A percentile compares a stretch with the other conserved stretches of the same genome.
Evolutionary conservation across 2,888 invertebrate species (phyloP).

Genomic region (Automeris io): DNA sequence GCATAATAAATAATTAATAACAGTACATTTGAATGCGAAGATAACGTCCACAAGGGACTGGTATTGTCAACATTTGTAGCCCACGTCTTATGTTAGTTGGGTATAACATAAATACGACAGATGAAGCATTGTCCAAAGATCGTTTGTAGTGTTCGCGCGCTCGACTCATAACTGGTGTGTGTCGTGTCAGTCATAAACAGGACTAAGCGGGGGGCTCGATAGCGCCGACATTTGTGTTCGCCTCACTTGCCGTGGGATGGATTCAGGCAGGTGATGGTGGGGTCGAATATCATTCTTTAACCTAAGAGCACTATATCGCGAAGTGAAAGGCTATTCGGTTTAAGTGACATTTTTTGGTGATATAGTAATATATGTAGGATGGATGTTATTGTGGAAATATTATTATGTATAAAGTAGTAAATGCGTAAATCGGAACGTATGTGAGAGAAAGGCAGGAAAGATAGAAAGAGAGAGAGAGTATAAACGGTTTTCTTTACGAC

Average conservation of each 20-base stretch:
- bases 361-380: too few species aligned
- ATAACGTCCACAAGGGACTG: background rate
- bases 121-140: constrained; percentile 34
- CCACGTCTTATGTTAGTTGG: constrained; percentile 10
- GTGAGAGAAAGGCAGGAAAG: too few species aligned
- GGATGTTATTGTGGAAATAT: too few species aligned
- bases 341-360: too few species aligned
- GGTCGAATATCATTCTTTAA: background rate
- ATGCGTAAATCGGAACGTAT: too few species aligned
- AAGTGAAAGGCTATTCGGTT: too few species aligned
- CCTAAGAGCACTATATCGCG: too few species aligned
- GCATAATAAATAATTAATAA: too few species aligned
- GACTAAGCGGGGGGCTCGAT: constrained; percentile 23
- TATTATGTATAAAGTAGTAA: too few species aligned
- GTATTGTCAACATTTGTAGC: background rate
- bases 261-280: background rate
- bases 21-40: background rate
- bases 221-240: constrained; percentile 19
- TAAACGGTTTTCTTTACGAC: too few species aligned
- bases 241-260: background rate
- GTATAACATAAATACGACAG: constrained; percentile 50
- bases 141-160: constrained; percentile 21
- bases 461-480: too few species aligned
- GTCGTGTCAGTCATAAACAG: constrained; percentile 23
- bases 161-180: constrained; percentile 26